phyloP scores from a whole-genome alignment of 1,140 invertebrate species.

The Antheraea pernyi region DNA sequence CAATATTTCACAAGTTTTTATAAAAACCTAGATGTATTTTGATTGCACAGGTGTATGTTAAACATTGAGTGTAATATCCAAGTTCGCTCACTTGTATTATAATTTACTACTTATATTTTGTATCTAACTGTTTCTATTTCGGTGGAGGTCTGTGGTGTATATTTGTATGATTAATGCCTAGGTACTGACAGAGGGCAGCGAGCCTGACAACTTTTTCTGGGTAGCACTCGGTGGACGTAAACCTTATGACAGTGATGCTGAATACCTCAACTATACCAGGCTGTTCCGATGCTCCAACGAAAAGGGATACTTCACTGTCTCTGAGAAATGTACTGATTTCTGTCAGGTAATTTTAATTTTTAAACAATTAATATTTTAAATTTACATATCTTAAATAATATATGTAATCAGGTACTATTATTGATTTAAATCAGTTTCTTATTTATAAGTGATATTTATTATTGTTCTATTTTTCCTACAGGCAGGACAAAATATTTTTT shows the following conservation, averaged over 20 bases:
- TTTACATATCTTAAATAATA: neutral
- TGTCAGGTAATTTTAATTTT: conserved; percentile 88
- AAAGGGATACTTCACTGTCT: conserved; percentile 99
- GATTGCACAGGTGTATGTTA: too few relatives aligned
- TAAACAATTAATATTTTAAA: neutral
- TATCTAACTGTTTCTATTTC: too few relatives aligned
- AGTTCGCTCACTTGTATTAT: too few relatives aligned
- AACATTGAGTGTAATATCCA: too few relatives aligned
- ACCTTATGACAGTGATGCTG: conserved; percentile 93
- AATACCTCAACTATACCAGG: conserved; percentile 96
- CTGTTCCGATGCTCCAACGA: conserved; percentile 99
- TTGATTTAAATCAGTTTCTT: neutral
- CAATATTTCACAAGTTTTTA: too few relatives aligned
- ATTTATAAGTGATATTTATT: neutral
- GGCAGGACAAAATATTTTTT: too few relatives aligned
- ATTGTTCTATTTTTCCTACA: too few relatives aligned
- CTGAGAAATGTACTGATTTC: conserved; percentile 99
- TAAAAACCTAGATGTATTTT: too few relatives aligned
- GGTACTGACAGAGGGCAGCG: conserved; percentile 97
- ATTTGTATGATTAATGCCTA: conserved; percentile 38
- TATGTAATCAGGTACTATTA: too few relatives aligned
- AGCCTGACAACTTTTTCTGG: conserved; percentile 99
- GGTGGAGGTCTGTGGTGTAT: too few relatives aligned
- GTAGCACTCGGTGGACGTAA: conserved; percentile 95
- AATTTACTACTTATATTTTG: too few relatives aligned